Evolutionary conservation across 2,888 invertebrate genomes (phyloP).

Genomic region (Cancer borealis): DNA sequence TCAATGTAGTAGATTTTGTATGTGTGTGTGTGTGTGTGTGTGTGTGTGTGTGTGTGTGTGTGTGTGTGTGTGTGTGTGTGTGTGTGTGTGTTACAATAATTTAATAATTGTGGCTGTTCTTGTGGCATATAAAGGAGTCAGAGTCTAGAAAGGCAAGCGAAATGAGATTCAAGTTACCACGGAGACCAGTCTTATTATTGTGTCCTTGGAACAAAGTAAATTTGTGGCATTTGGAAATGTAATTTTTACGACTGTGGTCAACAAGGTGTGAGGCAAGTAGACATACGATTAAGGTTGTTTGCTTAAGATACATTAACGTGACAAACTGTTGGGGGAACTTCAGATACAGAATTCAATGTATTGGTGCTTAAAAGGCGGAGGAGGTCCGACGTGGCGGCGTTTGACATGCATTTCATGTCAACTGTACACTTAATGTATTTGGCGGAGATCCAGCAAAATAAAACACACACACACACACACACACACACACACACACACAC

Average conservation of each 20-base stretch:
- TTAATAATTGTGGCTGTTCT: background rate
- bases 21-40: background rate
- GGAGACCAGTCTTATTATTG: background rate
- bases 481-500: no score
- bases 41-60: background rate
- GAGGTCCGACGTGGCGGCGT: background rate
- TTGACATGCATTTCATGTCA: no score
- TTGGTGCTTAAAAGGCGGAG: background rate
- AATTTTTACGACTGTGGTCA: conserved; percentile 5
- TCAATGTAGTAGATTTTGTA: background rate
- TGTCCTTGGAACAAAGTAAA: background rate
- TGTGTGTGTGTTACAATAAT: background rate
- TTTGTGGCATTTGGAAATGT: background rate
- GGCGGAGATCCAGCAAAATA: no score
- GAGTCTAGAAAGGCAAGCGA: background rate
- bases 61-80: conserved; percentile 19
- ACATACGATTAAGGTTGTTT: conserved; percentile 27
- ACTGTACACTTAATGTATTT: no score
- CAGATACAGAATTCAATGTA: background rate
- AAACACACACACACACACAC: no score
- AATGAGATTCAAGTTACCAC: background rate
- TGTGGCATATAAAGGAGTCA: background rate
- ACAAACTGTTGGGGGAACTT: background rate
- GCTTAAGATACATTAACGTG: background rate
- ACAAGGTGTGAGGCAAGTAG: background rate